Conservation (phyloP, 1,140 invertebrate genomes). For the Phortica variegata region DNA sequence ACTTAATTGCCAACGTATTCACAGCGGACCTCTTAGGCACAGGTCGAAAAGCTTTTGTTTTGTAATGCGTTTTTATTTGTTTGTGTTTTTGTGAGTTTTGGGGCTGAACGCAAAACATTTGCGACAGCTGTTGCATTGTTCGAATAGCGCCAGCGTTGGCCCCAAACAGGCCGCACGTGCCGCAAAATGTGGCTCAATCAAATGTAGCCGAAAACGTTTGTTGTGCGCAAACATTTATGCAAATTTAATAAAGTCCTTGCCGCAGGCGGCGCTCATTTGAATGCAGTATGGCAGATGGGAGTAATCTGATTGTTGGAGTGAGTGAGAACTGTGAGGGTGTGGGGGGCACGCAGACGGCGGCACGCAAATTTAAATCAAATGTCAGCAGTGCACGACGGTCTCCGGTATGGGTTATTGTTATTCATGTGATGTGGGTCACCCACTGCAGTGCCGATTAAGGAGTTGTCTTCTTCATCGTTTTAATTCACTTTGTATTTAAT, state of each 20-base stretch:
- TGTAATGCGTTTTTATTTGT: too few species aligned
- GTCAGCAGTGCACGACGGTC: conserved; percentile 11
- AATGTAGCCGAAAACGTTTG: conserved; percentile 29
- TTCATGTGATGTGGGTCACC: too few species aligned
- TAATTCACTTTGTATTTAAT: too few species aligned
- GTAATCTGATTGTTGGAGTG: not conserved
- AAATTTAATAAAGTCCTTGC: conserved; percentile 47
- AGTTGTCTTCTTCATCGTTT: too few species aligned
- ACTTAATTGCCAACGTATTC: too few species aligned
- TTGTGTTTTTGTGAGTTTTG: too few species aligned
- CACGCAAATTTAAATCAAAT: conserved; percentile 35
- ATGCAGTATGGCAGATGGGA: not conserved
- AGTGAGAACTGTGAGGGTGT: too few species aligned
- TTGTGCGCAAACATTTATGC: conserved; percentile 43
- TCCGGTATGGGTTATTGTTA: too few species aligned
- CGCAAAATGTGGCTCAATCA: conserved; percentile 2
- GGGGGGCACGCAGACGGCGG: too few species aligned
- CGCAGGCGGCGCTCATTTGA: not conserved
- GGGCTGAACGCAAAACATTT: conserved; percentile 39
- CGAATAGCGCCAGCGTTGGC: not conserved
- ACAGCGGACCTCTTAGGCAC: too few species aligned
- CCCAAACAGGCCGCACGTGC: conserved; percentile 11
- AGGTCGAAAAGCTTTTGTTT: too few species aligned
- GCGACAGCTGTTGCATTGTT: conserved; percentile 29
- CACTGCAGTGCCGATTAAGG: too few species aligned